Evolutionary conservation across 2,888 invertebrate species (phyloP), one percentile per base, ranked within the genome.

Genomic region (Lasioglossum figueresi): DNA sequence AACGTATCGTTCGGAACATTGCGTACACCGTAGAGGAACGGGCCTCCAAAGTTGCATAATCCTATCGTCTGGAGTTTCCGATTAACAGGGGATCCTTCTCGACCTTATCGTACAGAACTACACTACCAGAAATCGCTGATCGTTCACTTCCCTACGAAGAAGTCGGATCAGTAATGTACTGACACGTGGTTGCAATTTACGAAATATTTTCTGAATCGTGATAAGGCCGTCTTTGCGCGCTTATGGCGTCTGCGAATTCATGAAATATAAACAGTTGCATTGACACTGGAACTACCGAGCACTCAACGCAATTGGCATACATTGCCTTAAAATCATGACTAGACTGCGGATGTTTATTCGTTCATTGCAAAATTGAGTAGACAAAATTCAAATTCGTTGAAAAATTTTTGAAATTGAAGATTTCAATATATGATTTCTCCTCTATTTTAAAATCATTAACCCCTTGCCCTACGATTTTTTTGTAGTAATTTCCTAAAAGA

Each of bases 41-140:
- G 84, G 83, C 79, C 88, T 86, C 75, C 80, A 71, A 45, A 76
- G 63, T 80, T 83, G 75, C 83, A 75, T 84, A 84, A 89, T 82
- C 70, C 6, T 0, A 34, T 40, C 71, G 12, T 52, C 40, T 3
- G 59, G 70, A 48, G 63, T 83, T 79, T 71, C 52, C 40, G 76
- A 83, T 66, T 71, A 72, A 34, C 37, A 23, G 52, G 12, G 6
- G 31, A 63, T 63, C 19, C 31, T 63, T 31, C 16, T 16, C 6
- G 59, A 63, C 14, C 31, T 31, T 63, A 63, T 63, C 63, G 1
- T 16, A 8, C 31, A 31, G 31, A 63, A 63, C 16, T 31, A 63
- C 31, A 16, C 63, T 31, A 31, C 31, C 31, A 31, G 19, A 31
- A 63, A 6, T 63, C 63, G 31, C 31, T 31, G 63, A 63, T 12